These are phyloP conservation scores for Halictus ligatus DNA, from an alignment of 2,888 invertebrate genomes.

Conservation along the genomic window DNA sequence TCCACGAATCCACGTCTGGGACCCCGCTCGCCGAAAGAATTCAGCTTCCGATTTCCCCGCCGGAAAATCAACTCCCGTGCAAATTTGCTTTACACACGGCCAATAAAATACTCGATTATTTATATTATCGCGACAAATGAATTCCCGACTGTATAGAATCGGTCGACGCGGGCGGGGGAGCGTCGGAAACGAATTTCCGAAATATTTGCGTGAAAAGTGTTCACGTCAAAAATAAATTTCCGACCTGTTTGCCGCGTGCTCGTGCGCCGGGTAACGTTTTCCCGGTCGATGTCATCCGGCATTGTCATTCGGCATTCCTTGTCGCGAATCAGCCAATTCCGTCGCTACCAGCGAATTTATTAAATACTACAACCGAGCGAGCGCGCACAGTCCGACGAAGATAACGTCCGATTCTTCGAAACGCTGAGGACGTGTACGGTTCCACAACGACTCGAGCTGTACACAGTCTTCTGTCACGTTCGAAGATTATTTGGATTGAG, in stretches of 20 bases:
- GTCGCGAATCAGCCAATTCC: neutral
- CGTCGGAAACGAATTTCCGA: conserved; percentile 49
- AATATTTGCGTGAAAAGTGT: conserved; percentile 51
- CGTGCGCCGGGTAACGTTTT: conserved; percentile 10
- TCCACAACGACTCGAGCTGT: neutral
- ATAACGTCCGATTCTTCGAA: conserved; percentile 37
- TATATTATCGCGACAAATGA: conserved; percentile 42
- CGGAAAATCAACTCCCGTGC: neutral
- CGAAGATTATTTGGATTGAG: conserved; percentile 31
- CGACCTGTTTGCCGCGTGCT: conserved; percentile 24
- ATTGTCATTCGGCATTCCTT: conserved; percentile 3
- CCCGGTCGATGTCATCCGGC: neutral
- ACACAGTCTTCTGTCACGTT: conserved; percentile 20
- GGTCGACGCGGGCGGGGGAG: neutral
- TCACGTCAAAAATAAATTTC: conserved; percentile 49
- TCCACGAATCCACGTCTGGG: neutral
- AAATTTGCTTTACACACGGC: conserved; percentile 34
- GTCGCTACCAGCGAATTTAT: neutral
- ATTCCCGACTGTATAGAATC: neutral
- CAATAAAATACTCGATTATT: conserved; percentile 47
- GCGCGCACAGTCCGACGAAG: neutral
- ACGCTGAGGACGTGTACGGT: conserved; percentile 18
- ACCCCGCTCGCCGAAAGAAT: neutral
- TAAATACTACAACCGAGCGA: neutral
- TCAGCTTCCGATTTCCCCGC: neutral